Evolutionary conservation across 2,888 invertebrate genomes (phyloP).

Genomic region (Lamellibrachia satsuma): DNA sequence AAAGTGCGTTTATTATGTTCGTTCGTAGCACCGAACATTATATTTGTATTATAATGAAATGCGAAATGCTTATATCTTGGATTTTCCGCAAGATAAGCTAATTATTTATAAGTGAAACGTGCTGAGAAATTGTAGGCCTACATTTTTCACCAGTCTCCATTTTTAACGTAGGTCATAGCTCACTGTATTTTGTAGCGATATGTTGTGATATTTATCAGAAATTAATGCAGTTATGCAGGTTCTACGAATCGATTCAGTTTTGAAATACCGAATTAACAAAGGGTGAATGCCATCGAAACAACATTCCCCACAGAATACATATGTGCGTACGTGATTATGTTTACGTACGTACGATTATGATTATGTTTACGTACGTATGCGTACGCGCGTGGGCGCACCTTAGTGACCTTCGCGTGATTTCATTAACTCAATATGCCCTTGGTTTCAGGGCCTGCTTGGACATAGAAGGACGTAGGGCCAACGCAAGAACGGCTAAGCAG

Average conservation of each 20-base stretch:
- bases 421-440: neutral
- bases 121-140: neutral
- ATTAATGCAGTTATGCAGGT: neutral
- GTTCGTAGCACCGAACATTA: neutral
- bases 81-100: neutral
- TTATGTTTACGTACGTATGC: neutral
- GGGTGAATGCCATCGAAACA: too few relatives aligned
- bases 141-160: neutral
- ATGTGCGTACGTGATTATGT: neutral
- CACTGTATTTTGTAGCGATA: neutral
- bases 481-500: neutral
- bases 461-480: neutral
- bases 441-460: neutral
- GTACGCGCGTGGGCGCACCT: neutral
- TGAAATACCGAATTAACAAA: neutral
- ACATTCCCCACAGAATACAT: neutral
- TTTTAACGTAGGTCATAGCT: neutral
- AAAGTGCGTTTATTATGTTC: neutral
- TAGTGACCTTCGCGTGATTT: neutral
- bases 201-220: neutral
- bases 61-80: neutral
- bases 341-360: neutral
- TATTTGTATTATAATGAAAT: neutral
- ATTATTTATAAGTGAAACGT: neutral
- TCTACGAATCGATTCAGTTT: neutral